A percentile compares a stretch with the other conserved stretches of the same genome.
phyloP scores from a whole-genome alignment of 2,797 vertebrate species.

The Aphelocoma californica region DNA sequence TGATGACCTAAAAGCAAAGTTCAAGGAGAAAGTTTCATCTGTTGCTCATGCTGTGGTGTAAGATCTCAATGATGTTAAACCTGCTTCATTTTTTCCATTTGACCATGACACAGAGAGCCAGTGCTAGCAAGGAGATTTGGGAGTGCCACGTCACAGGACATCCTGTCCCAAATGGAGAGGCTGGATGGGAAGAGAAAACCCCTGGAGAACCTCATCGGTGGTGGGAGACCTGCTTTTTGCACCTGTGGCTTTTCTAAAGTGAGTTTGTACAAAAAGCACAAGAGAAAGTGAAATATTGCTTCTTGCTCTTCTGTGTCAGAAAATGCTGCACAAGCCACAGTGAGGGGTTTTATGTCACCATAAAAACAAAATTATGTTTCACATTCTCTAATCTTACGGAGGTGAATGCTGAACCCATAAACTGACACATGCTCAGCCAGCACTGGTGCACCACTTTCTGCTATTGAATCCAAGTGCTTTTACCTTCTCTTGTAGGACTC shows the following conservation, averaged over 20 bases:
- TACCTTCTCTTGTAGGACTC: background rate
- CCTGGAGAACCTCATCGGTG: accelerated
- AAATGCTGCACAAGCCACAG: background rate
- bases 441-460: too few relatives aligned
- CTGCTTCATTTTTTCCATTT: background rate
- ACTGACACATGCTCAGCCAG: background rate
- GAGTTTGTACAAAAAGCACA: background rate
- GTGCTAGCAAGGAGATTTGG: background rate
- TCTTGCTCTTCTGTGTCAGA: background rate
- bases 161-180: background rate
- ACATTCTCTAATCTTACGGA: background rate
- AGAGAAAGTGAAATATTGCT: background rate
- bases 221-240: background rate
- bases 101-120: background rate
- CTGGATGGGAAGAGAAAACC: background rate
- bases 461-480: background rate
- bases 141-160: background rate
- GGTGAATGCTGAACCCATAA: background rate
- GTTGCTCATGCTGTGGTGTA: background rate
- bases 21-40: background rate
- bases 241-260: background rate
- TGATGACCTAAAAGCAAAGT: background rate
- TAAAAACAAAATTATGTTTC: background rate
- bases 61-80: background rate
- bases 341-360: background rate